Conservation (phyloP, 2,113 vertebrate genomes). For the Colossoma macropomum region DNA sequence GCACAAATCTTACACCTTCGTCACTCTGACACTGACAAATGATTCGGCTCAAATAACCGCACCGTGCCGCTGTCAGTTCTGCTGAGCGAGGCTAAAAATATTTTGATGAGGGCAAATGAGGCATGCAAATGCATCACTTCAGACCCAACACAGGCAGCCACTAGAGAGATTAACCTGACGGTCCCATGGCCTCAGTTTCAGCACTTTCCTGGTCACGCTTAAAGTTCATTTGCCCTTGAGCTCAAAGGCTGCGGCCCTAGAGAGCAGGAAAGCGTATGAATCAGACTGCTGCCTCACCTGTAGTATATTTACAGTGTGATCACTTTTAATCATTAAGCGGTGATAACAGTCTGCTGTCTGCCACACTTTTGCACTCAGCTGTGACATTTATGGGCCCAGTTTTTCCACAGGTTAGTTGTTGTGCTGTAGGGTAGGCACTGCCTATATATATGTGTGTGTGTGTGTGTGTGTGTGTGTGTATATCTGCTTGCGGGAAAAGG, state of each 20-base stretch:
- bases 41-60: conserved; percentile 59
- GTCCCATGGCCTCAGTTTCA: background rate
- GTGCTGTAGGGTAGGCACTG: background rate
- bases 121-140: conserved; percentile 52
- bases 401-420: background rate
- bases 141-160: conserved; percentile 11
- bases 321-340: background rate
- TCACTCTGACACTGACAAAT: conserved; percentile 66
- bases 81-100: conserved; percentile 49
- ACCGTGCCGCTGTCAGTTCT: conserved; percentile 51
- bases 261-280: background rate
- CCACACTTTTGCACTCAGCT: background rate
- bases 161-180: conserved; percentile 18
- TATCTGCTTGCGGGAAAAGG: no score
- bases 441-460: background rate
- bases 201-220: background rate
- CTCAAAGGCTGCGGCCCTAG: background rate
- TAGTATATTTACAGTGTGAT: background rate
- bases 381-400: background rate
- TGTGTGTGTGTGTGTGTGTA: no score
- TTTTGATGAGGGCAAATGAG: conserved; percentile 69
- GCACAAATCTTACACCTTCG: conserved; percentile 57
- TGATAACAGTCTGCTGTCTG: background rate
- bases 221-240: conserved; percentile 7
- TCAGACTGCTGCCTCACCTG: background rate